Conservation (phyloP, 2,797 vertebrate species). For the Propithecus deckenii region DNA sequence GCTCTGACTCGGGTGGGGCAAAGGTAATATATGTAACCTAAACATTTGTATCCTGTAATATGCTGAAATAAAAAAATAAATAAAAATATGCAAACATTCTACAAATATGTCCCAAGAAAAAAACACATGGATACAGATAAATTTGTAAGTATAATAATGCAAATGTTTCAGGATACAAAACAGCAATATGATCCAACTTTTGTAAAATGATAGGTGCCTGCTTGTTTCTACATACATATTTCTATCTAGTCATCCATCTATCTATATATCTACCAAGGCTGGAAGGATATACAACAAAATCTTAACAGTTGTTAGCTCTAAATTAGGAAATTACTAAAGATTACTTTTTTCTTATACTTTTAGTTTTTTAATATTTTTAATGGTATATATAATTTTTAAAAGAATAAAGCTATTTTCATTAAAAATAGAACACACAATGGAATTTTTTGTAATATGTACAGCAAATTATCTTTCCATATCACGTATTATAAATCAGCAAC, state of each 20-base stretch:
- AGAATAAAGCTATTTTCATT: background rate
- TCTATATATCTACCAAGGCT: background rate
- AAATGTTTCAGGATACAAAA: background rate
- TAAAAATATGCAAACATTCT: background rate
- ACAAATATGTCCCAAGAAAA: background rate
- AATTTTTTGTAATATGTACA: background rate
- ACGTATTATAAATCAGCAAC: background rate
- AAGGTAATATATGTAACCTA: too few species aligned
- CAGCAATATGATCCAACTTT: background rate
- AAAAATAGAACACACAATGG: background rate
- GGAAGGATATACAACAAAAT: background rate
- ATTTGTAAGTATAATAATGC: background rate
- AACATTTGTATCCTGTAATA: too few species aligned
- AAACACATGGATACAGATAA: background rate
- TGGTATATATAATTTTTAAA: background rate
- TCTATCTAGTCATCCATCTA: background rate
- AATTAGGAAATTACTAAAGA: background rate
- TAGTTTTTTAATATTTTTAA: conserved; percentile 24
- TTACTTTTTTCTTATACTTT: background rate
- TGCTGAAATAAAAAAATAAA: too few species aligned
- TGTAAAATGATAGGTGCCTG: background rate
- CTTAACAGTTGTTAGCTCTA: background rate
- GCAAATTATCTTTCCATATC: background rate
- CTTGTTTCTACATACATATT: background rate
- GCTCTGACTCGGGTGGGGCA: too few species aligned